Evolutionary conservation across 92 coral and sea anemone species (phyloP), one percentile per base, ranked within the genome.

Genomic region (Bergia puertoricense): DNA sequence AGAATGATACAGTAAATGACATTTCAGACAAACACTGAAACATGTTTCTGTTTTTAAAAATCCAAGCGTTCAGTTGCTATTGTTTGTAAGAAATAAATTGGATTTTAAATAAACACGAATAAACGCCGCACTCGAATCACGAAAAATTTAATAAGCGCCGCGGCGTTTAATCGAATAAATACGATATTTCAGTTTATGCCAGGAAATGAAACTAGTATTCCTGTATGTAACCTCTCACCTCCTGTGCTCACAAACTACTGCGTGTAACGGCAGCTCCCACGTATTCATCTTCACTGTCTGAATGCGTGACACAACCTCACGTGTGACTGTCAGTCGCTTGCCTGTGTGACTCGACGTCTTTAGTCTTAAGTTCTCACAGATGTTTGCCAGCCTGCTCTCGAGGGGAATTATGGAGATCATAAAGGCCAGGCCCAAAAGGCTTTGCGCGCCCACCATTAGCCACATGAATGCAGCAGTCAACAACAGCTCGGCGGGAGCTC

Each of bases 361-460:
- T 2, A 71, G 44, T 50, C 79, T 84, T 73, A 84, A 72, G n/a
- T 84, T 84, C 6, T 84, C 87, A 8, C 46, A 69, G 51, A 84
- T 84, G 79, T 84, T 84, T 15, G 87, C 87, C 87, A 84, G 79
- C 57, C 87, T 84, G 67, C 87, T 84, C 15, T 84, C 87, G 30
- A 84, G 79, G 67, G 87, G 87, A 84, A 84, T 84, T 30, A 84
- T 84, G 41, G 87, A 45, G 42, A 84, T 72, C 87, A 84, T 84
- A 16, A 84, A 84, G 37, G 74, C 87, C 48, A 84, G 40, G 13
- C 87, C 87, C 68, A 73, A 18, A 84, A 84, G 87, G 46, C 87
- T 20, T 84, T 71, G 87, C 36, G 78, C 45, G 39, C 79, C 87
- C 45, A 84, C 67, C 79, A 84, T 71, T 69, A 84, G 57, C 87